Evolutionary conservation across 2,797 vertebrate genomes (phyloP).

Genomic region (Pangasius krempfi): DNA sequence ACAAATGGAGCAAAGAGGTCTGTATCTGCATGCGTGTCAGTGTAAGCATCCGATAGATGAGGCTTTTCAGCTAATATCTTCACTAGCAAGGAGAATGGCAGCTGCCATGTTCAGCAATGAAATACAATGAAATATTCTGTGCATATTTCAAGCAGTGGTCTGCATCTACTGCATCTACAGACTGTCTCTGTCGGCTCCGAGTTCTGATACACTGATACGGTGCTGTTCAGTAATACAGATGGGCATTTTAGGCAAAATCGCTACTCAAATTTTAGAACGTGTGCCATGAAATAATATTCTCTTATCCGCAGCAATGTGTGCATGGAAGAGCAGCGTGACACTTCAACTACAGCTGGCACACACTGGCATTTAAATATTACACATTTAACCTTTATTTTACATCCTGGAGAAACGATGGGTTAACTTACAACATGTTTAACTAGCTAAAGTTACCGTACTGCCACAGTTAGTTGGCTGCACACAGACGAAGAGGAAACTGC

Average conservation of each 20-base stretch:
- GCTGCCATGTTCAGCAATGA: not conserved
- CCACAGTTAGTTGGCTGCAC: not conserved
- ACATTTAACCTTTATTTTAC: not conserved
- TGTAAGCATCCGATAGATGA: not conserved
- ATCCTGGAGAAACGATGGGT: not conserved
- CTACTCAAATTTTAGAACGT: not conserved
- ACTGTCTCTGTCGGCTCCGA: not conserved
- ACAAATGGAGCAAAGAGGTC: not conserved
- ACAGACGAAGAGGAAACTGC: not conserved
- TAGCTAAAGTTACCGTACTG: not conserved
- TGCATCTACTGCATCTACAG: not conserved
- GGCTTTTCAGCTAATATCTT: not conserved
- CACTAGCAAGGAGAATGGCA: not conserved
- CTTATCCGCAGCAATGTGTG: not conserved
- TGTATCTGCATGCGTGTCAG: not conserved
- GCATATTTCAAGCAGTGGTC: not conserved
- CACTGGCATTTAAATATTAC: not conserved
- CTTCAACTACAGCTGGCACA: not conserved
- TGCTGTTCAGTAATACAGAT: not conserved
- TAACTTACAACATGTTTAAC: not conserved
- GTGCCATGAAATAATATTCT: not conserved
- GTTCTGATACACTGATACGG: not conserved
- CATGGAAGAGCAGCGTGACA: not conserved
- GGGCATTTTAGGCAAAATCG: not conserved
- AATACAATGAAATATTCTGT: not conserved